Base-by-base conservation (phyloP, 2,888 invertebrate genomes). In the Ophion ventricosus region DNA sequence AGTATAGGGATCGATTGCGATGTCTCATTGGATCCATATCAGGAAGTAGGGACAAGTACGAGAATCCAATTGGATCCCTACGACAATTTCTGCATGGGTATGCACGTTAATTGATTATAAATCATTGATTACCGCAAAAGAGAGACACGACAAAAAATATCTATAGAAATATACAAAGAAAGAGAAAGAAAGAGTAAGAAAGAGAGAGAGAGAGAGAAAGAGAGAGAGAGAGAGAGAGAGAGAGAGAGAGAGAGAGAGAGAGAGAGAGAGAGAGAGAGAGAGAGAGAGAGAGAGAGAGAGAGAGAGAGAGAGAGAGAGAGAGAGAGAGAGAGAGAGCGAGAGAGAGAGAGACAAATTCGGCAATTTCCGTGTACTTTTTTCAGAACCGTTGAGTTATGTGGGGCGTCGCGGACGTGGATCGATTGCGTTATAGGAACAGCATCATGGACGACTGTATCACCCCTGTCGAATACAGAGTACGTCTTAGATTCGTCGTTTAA, bases 391-490 rank as follows among this genome's bases (percentile, higher is more conserved):
- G 79, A 86, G 56, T 73, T 80, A 86, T 84, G 85, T 69, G 79
- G 70, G 79, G 72, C 77, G 61, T 82, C 77, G 57, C 69, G 29
- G 80, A 82, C 63, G 82, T 83, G 57, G 86, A 83, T 63, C 84
- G 66, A 61, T 85, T 81, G 61, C 59, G 74, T 54, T 76, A 66
- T 84, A 84, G 78, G 56, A 66, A 64, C 59, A 35, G 26, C 80
- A 67, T 74, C 43, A 86, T 87, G 87, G 87, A 87, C 70, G 86
- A 85, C 73, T 78, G 78, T 79, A 79, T 87, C 85, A 85, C 81
- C 82, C 84, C 82, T 82, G 84, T 80, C 78, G 84, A 85, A 61
- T 77, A 84, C 80, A 85, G 82, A 84, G 87, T 87, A 87, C 67
- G 87, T 87, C 43, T 57, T 64, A 74, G 73, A 56, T 78, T 81